Conservation (phyloP, 2,797 vertebrate genomes). For the Catharus ustulatus region DNA sequence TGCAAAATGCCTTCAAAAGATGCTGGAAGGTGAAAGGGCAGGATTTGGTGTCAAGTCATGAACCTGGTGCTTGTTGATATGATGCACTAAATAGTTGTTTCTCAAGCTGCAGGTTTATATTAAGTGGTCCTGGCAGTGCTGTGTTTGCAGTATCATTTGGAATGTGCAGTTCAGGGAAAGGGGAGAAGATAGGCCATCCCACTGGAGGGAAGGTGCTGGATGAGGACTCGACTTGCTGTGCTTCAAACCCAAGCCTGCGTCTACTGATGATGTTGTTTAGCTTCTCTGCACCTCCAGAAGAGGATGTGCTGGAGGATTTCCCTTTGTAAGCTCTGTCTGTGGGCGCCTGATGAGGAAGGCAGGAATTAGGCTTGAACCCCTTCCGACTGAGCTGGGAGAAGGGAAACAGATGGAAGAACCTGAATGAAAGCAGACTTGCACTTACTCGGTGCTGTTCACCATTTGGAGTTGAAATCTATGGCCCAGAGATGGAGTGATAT, state of each 20-base stretch:
- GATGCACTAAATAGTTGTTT: not conserved
- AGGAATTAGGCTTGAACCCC: not conserved
- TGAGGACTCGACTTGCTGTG: fast-evolving
- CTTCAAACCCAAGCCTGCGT: not conserved
- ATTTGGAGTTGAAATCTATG: not conserved
- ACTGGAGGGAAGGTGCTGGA: not conserved
- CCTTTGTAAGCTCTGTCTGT: not conserved
- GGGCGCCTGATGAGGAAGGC: not conserved
- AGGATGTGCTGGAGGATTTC: not conserved
- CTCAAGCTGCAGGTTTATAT: not conserved
- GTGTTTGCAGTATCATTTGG: not conserved
- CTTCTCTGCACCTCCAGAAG: not conserved
- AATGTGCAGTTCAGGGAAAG: not conserved
- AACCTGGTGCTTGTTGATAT: not conserved
- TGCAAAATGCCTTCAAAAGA: not conserved
- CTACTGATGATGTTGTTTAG: not conserved
- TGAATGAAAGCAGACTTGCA: not conserved
- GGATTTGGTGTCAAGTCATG: not conserved
- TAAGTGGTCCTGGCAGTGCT: not conserved
- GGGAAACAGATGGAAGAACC: not conserved
- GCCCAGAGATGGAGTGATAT: not conserved
- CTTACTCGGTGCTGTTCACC: not conserved
- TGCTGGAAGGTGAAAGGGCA: not conserved
- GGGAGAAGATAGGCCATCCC: not conserved
- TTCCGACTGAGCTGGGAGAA: not conserved